These are phyloP conservation scores for Malacoraja senta DNA, from an alignment of 2,797 vertebrate species.

Conservation along the genomic window DNA sequence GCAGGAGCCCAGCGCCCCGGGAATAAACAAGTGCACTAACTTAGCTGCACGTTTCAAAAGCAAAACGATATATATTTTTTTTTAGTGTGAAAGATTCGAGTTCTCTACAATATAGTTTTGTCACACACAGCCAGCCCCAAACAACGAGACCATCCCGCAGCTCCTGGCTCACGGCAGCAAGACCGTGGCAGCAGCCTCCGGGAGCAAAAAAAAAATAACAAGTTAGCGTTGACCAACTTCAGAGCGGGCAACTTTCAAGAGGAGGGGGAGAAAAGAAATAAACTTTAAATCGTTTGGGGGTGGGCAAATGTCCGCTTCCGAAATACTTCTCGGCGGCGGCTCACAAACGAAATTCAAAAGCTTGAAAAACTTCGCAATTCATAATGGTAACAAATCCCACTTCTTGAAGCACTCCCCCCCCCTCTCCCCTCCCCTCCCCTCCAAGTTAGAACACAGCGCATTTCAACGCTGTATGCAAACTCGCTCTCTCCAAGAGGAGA, in stretches of 20 bases:
- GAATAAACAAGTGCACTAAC: slow-evolving; percentile 20
- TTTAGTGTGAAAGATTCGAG: not conserved
- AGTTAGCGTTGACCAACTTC: slow-evolving; percentile 25
- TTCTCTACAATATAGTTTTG: not conserved
- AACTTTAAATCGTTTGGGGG: not conserved
- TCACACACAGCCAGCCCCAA: not conserved
- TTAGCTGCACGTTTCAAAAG: not conserved
- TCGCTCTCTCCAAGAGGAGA: too few species aligned
- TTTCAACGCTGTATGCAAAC: not conserved
- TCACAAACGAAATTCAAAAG: slow-evolving; percentile 20
- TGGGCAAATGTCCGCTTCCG: not conserved
- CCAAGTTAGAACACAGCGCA: not conserved
- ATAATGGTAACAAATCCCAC: not conserved
- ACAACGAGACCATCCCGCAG: slow-evolving; percentile 19
- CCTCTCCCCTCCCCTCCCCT: not conserved
- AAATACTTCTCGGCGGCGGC: slow-evolving; percentile 5
- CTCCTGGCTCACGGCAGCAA: slow-evolving; percentile 25
- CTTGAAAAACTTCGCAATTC: not conserved
- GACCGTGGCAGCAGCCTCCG: not conserved
- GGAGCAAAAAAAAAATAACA: not conserved
- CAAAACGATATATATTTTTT: slow-evolving; percentile 12
- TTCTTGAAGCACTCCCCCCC: not conserved
- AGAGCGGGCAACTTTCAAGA: slow-evolving; percentile 1
- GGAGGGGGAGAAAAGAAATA: not conserved
- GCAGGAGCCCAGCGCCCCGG: not conserved